Evolutionary conservation across 2,113 vertebrate species (phyloP), one percentile per base, ranked within the genome.

Genomic region (Odontophorus gujanensis): DNA sequence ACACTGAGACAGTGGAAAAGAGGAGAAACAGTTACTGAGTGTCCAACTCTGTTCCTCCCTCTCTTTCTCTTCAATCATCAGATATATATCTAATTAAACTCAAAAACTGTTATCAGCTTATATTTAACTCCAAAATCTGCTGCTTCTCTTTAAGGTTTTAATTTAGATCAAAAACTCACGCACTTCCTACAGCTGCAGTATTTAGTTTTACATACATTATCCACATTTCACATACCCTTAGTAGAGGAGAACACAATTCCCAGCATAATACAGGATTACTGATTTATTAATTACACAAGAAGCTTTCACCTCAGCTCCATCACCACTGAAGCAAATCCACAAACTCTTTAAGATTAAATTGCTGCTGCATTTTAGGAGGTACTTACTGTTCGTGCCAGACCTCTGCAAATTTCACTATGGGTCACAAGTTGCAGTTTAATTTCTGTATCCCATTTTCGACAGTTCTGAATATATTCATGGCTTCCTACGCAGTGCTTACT

Each of bases 401-500:
- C 98, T 91, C 98, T 97, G 90, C 98, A 98, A 80, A 99, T 97
- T 74, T 97, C 97, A 75, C 96, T 96, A 78, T 89, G 97, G 73
- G 98, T 98, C 91, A 99, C 97, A 6, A 99, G 98, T 90, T 99
- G 99, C 75, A 99, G 98, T 61, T 98, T 98, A 97, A 99, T 99
- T 95, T 99, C 99, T 13, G 97, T 97, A 92, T 99, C 99, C 99
- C 99, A 99, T 96, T 99, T 99, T 48, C 99, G 97, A 97, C 99
- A 99, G 96, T 98, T 99, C 97, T 99, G 99, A 97, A 99, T 98
- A 50, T 99, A 99, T 96, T 99, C 99, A n/a, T 99, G 99, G 92
- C 99, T 99, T 95, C 99, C 99, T 53, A 99, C 97, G 83, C 98
- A 98, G 97, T 99, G 98, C 94, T 99, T 99, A 97, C 99, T 99